phyloP scores from a whole-genome alignment of 2,888 invertebrate species.

The Spialia ferax region DNA sequence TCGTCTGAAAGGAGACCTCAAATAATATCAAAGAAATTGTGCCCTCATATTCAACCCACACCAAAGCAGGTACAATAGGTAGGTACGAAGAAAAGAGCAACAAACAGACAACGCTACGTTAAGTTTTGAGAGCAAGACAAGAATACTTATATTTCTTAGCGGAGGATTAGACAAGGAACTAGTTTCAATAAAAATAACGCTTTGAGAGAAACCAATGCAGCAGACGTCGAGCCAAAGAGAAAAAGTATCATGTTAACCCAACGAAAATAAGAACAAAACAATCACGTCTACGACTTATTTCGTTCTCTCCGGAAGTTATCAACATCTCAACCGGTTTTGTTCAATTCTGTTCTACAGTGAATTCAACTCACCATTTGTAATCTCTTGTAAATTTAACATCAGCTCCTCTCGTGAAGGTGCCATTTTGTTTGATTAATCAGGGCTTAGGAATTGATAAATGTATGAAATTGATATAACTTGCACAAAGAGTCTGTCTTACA shows the following conservation, averaged over 20 bases:
- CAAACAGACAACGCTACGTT: slow-evolving; percentile 13
- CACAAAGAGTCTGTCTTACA: too few relatives aligned
- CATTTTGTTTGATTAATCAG: too few relatives aligned
- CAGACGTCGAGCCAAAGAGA: slow-evolving; percentile 62
- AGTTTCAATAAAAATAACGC: slow-evolving; percentile 64
- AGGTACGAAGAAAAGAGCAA: slow-evolving; percentile 8
- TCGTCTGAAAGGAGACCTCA: background rate
- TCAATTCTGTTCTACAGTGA: slow-evolving; percentile 40
- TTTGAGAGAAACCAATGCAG: slow-evolving; percentile 63
- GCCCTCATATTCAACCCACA: background rate
- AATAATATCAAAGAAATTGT: background rate
- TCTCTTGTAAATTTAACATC: slow-evolving; percentile 14
- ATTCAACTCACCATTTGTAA: slow-evolving; percentile 17
- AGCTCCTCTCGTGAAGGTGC: too few relatives aligned
- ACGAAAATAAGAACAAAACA: slow-evolving; percentile 69
- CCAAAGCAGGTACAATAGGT: background rate
- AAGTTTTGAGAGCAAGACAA: slow-evolving; percentile 17
- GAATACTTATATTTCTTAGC: slow-evolving; percentile 25
- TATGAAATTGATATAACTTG: too few relatives aligned
- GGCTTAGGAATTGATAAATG: too few relatives aligned
- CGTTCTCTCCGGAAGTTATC: slow-evolving; percentile 77
- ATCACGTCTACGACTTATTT: slow-evolving; percentile 70
- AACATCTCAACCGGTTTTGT: slow-evolving; percentile 74
- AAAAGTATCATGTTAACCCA: slow-evolving; percentile 64
- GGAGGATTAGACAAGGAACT: slow-evolving; percentile 35